Evolutionary conservation across 2,888 invertebrate species (phyloP), one percentile per base, ranked within the genome.

Genomic region (Crematogaster levior): DNA sequence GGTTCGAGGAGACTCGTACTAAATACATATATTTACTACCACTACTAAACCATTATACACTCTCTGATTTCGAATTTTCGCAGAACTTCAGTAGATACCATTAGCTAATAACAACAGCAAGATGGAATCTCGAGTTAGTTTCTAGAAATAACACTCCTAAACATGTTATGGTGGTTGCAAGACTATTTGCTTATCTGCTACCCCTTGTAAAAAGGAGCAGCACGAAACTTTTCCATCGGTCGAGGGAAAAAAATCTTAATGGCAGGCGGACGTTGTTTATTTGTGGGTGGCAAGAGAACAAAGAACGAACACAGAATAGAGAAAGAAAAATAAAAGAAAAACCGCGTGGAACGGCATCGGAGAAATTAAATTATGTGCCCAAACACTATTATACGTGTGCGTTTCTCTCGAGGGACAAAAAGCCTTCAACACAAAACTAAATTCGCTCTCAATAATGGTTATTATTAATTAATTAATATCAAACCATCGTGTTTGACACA

Each of bases 391-490:
- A 56, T 56, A 68, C 21, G 1, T 18, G 9, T 27, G 63, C 18
- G n/a, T 53, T 46, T 65, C 51, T 53, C 68, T 27, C 37, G 51
- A 34, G 34, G n/a, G 18, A 46, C 15, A 46, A 34, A 27, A 81
- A 70, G 48, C 43, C 51, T 21, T 83, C 56, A 51, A 12, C 56
- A 58, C 58, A 24, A 30, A 63, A 40, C 27, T 58, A 72, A n/a
- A 18, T 48, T 72, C 51, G 53, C 37, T 53, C 63, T 65, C 79
- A 80, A 85, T 87, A 87, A 89, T 87, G 87, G 84, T 48, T 84
- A 77, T 48, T 84, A 77, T 82, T 89, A 86, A 89, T 89, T 89
- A 89, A 89, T 89, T 89, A 89, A 89, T 61, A 61, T 87, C 85
- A 83, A 84, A 82, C 66, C 81, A 21, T 85, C 65, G 58, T 66